Conservation (phyloP, 1,140 invertebrate genomes). For the Phenacoccus solenopsis region DNA sequence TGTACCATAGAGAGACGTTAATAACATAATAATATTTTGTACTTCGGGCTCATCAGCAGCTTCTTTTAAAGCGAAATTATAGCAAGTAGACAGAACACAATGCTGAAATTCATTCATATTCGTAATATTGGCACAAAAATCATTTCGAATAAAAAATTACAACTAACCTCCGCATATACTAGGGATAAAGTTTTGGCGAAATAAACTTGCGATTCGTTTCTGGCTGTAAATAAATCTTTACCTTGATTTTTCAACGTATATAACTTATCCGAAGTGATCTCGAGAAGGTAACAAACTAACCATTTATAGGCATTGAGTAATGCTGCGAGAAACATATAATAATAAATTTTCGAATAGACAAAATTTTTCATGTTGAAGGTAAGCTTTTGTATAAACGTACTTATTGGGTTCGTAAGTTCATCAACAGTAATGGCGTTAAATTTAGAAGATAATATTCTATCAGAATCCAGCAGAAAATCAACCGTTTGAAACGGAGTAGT, state of each 20-base stretch:
- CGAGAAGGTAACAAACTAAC: constrained; percentile 66
- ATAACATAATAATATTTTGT: constrained; percentile 43
- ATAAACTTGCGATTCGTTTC: constrained; percentile 72
- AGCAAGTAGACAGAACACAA: not conserved
- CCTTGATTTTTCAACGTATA: constrained; percentile 41
- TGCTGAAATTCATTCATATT: constrained; percentile 8
- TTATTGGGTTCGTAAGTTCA: constrained; percentile 29
- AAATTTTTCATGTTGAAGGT: not conserved
- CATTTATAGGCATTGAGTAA: constrained; percentile 63
- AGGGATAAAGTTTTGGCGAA: constrained; percentile 58
- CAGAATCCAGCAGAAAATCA: constrained; percentile 42
- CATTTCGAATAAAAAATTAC: not conserved
- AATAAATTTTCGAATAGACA: constrained; percentile 15
- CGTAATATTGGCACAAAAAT: not conserved
- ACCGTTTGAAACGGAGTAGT: constrained; percentile 52
- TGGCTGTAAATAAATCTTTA: constrained; percentile 53
- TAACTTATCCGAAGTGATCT: constrained; percentile 50
- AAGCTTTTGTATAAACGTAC: constrained; percentile 16
- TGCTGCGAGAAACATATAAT: constrained; percentile 41
- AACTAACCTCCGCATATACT: constrained; percentile 58
- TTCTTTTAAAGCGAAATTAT: not conserved
- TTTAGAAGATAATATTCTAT: constrained; percentile 37
- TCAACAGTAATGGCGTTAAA: constrained; percentile 37
- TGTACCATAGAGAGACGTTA: constrained; percentile 58
- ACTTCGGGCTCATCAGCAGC: constrained; percentile 30